Evolutionary conservation across 1,140 invertebrate genomes (phyloP).

Genomic region (Heliconius eleuchia): DNA sequence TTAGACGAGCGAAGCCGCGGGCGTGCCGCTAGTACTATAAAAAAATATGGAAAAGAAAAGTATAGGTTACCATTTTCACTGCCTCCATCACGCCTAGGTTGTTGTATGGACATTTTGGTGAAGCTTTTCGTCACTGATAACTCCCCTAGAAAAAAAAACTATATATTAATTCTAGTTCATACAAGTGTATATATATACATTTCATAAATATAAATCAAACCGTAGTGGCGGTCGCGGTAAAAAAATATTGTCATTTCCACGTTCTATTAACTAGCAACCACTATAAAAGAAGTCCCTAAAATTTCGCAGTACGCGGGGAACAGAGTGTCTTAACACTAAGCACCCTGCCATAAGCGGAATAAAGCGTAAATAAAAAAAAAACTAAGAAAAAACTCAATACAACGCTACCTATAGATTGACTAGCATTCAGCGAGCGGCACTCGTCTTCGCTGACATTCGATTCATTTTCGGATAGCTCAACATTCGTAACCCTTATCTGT

Average conservation of each 20-base stretch:
- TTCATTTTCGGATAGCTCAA: conserved; percentile 68
- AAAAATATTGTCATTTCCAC: too few relatives aligned
- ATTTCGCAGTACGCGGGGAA: too few relatives aligned
- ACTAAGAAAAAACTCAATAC: background rate
- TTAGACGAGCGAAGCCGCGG: too few relatives aligned
- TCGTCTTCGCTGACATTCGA: conserved; percentile 68
- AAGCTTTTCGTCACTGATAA: conserved; percentile 59
- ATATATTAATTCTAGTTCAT: background rate
- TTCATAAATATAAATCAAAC: background rate
- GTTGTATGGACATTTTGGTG: conserved; percentile 49
- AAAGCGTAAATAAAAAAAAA: too few relatives aligned
- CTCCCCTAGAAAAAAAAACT: conserved; percentile 46
- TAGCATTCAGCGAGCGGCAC: conserved; percentile 66
- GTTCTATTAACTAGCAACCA: too few relatives aligned
- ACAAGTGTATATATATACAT: background rate
- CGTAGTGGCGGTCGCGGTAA: too few relatives aligned
- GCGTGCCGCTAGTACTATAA: too few relatives aligned
- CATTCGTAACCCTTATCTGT: conserved; percentile 59
- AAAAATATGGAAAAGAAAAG: too few relatives aligned
- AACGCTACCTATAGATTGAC: conserved; percentile 58
- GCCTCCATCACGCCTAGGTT: conserved; percentile 43
- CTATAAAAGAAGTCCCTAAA: too few relatives aligned
- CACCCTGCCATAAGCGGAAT: too few relatives aligned
- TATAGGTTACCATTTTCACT: conserved; percentile 50
- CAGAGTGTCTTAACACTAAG: too few relatives aligned